phyloP scores from a whole-genome alignment of 2,797 vertebrate species.

The Macropus fuliginosus region DNA sequence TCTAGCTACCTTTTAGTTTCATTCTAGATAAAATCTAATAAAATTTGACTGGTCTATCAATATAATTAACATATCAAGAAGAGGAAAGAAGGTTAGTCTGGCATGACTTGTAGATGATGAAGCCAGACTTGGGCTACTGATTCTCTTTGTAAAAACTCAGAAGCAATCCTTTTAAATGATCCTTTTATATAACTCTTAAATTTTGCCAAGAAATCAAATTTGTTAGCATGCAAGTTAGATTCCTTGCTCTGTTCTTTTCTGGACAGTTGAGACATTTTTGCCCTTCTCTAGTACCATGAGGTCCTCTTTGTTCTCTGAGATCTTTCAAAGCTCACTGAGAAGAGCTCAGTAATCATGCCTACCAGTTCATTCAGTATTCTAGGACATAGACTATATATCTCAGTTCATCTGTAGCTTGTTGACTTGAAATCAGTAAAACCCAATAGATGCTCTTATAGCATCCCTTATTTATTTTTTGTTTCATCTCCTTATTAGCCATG shows the following conservation, averaged over 20 bases:
- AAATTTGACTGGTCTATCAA: neutral
- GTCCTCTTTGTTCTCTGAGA: neutral
- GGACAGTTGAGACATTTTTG: neutral
- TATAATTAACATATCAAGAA: neutral
- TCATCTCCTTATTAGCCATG: neutral
- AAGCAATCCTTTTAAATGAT: neutral
- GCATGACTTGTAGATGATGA: neutral
- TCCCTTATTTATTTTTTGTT: neutral
- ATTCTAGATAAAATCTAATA: neutral
- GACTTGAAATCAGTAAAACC: neutral
- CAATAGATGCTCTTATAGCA: neutral
- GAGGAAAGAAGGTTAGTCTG: neutral
- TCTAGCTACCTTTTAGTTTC: neutral
- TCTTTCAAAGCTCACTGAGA: neutral
- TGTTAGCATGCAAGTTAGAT: neutral
- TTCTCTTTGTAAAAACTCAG: neutral
- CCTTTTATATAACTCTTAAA: neutral
- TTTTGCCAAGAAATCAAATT: neutral
- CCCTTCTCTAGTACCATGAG: neutral
- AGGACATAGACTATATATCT: neutral
- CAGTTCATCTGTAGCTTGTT: neutral
- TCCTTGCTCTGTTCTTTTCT: neutral
- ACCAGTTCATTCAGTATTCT: neutral
- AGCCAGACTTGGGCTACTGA: neutral
- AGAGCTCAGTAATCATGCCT: neutral